A percentile compares a stretch with the other conserved stretches of the same genome.
These are phyloP conservation scores for Sylvicola cinctus DNA, from an alignment of 2,888 invertebrate genomes.

Conservation along the genomic window DNA sequence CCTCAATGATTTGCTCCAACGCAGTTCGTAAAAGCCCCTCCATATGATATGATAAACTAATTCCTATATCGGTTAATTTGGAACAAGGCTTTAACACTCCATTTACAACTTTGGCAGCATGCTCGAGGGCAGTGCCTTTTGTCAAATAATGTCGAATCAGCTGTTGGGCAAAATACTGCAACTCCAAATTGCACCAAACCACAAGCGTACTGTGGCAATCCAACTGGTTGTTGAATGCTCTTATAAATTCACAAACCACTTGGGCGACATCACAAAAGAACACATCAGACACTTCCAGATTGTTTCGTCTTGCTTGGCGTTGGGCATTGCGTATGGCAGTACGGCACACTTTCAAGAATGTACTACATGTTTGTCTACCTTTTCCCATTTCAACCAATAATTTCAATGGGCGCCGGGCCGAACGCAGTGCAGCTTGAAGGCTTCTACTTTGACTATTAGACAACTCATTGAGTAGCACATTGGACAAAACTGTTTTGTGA, in stretches of 20 bases:
- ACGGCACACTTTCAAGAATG: conserved; percentile 20
- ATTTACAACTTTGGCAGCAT: conserved; percentile 69
- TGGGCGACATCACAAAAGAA: conserved; percentile 49
- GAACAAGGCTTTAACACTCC: conserved; percentile 39
- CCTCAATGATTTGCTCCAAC: conserved; percentile 21
- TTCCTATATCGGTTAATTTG: conserved; percentile 41
- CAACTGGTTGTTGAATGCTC: conserved; percentile 60
- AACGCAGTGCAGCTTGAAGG: conserved; percentile 71
- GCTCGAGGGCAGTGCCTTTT: conserved; percentile 66
- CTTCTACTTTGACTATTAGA: conserved; percentile 80
- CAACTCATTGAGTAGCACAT: conserved; percentile 71
- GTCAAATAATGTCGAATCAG: conserved; percentile 76
- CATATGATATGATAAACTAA: conserved; percentile 82
- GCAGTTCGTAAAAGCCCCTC: conserved; percentile 66
- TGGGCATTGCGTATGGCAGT: conserved; percentile 18
- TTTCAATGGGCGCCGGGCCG: conserved; percentile 63
- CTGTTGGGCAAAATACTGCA: conserved; percentile 58
- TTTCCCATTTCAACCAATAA: conserved; percentile 36
- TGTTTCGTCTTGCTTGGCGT: conserved; percentile 23
- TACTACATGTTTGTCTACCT: conserved; percentile 24
- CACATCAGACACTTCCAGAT: conserved; percentile 31
- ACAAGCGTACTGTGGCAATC: conserved; percentile 60
- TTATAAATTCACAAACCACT: conserved; percentile 50
- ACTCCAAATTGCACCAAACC: conserved; percentile 77
- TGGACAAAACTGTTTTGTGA: conserved; percentile 57